phyloP scores from a whole-genome alignment of 2,797 vertebrate genomes.

The Lacerta agilis region DNA sequence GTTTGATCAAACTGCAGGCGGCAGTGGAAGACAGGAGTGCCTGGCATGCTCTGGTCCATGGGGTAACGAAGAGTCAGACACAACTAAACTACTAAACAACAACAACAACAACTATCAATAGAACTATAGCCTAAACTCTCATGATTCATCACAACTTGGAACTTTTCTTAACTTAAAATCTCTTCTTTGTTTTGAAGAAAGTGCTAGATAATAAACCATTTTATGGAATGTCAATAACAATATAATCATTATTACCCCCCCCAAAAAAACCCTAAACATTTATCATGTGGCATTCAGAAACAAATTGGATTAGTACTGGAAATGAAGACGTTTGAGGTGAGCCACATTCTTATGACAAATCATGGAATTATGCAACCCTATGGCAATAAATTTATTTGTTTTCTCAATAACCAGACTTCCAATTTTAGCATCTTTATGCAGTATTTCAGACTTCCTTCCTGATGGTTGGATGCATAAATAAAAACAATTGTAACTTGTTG shows the following conservation, averaged over 20 bases:
- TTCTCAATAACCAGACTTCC: not conserved
- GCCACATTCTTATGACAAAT: not conserved
- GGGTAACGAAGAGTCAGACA: too few species aligned
- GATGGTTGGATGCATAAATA: conserved; percentile 28
- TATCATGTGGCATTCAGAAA: not conserved
- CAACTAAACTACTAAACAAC: too few species aligned
- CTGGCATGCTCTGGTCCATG: too few species aligned
- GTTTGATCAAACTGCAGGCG: too few species aligned
- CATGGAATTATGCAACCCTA: not conserved
- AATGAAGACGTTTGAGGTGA: not conserved
- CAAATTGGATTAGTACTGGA: not conserved
- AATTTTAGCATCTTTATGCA: not conserved
- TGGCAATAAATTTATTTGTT: not conserved
- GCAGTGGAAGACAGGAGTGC: too few species aligned
- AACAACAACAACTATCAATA: too few species aligned
- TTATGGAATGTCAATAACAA: not conserved
- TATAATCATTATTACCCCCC: not conserved
- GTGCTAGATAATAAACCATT: not conserved
- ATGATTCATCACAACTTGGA: too few species aligned
- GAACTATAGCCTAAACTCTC: too few species aligned
- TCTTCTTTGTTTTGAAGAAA: not conserved
- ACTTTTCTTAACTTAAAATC: not conserved
- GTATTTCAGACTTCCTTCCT: conserved; percentile 17
- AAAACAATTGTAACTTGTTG: not conserved
- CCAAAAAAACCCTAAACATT: too few species aligned